A percentile compares a stretch with the other conserved stretches of the same genome.
phyloP scores from a whole-genome alignment of 2,797 vertebrate species.

The Chromis chromis region DNA sequence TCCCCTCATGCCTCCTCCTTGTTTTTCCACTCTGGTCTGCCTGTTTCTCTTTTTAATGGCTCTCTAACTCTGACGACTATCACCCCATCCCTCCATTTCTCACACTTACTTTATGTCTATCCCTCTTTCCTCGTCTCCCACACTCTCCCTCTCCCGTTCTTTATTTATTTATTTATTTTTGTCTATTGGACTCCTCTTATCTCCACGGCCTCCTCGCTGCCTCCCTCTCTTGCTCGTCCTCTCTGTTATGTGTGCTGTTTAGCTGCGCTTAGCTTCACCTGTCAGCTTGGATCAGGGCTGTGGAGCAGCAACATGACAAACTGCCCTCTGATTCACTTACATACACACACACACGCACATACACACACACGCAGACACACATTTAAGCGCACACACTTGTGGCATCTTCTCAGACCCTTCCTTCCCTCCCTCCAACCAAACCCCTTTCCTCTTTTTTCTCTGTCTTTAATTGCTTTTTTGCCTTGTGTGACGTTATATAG shows the following conservation, averaged over 20 bases:
- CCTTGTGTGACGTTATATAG: conserved; percentile 17
- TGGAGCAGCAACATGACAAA: conserved; percentile 83
- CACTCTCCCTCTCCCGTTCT: conserved; percentile 7
- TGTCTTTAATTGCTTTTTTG: conserved; percentile 31
- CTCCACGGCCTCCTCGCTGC: not conserved
- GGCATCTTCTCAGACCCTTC: conserved; percentile 45
- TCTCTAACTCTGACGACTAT: conserved; percentile 43
- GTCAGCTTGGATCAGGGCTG: conserved; percentile 84
- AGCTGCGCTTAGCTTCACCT: conserved; percentile 85
- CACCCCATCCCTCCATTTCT: conserved; percentile 45
- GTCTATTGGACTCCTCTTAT: conserved; percentile 36
- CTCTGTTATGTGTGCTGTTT: conserved; percentile 79
- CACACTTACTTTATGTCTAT: conserved; percentile 50
- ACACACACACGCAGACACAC: conserved; percentile 25
- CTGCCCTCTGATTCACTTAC: conserved; percentile 83
- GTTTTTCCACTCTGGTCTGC: conserved; percentile 18
- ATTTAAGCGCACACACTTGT: conserved; percentile 63
- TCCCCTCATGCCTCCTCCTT: not conserved
- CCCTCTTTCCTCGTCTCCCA: conserved; percentile 39
- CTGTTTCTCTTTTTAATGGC: conserved; percentile 58
- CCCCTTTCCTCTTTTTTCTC: not conserved
- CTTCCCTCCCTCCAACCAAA: not conserved
- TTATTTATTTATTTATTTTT: conserved; percentile 8
- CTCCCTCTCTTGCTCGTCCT: conserved; percentile 19
- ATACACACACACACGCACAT: conserved; percentile 48